phyloP scores from a whole-genome alignment of 2,797 vertebrate genomes.

The Threskiornis aethiopicus region DNA sequence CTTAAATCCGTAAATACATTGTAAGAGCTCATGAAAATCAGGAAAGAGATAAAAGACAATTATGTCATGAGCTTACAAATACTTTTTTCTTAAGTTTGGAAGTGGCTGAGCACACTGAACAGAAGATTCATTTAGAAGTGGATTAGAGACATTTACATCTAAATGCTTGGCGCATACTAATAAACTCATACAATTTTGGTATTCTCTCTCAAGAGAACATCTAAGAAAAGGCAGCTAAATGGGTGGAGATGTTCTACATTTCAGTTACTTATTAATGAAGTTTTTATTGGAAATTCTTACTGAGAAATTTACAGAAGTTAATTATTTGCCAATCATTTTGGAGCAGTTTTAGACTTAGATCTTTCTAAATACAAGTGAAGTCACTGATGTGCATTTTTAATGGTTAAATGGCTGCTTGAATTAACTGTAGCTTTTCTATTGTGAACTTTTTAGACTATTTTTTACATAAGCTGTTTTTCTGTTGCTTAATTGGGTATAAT shows the following conservation, averaged over 20 bases:
- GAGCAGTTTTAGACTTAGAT: background rate
- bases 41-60: background rate
- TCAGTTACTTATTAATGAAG: background rate
- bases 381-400: background rate
- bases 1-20: background rate
- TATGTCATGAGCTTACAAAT: background rate
- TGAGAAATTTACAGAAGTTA: background rate
- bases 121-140: conserved; percentile 59
- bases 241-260: background rate
- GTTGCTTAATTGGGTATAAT: background rate
- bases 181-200: conserved; percentile 20
- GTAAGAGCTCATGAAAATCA: background rate
- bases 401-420: background rate
- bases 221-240: background rate
- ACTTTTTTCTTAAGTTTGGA: conserved; percentile 23
- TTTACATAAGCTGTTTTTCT: background rate
- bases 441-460: background rate
- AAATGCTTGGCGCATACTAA: conserved; percentile 33
- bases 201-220: background rate
- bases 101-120: conserved; percentile 11
- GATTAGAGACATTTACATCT: conserved; percentile 47
- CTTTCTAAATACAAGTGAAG: background rate
- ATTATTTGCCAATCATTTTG: background rate
- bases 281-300: background rate
- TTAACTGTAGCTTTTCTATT: background rate